Conservation (phyloP, 1,140 invertebrate genomes). For the Pseudomyrmex pallidus region DNA sequence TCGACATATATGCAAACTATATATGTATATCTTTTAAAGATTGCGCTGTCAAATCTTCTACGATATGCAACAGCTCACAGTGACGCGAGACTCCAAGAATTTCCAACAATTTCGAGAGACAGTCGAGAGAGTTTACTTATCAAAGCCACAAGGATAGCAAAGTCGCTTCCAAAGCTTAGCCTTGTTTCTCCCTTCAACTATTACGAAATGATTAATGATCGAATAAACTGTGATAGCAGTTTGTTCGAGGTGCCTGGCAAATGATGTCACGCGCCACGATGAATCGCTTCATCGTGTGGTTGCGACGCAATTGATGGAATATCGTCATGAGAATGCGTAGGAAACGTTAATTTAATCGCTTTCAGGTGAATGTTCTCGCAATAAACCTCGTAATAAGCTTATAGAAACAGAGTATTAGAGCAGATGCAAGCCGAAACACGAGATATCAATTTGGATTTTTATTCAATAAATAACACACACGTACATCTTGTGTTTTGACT, state of each 20-base stretch:
- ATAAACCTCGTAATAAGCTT: no score
- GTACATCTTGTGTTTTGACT: no score
- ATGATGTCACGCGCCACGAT: slow-evolving; percentile 48
- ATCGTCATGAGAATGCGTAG: neutral
- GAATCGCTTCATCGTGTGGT: slow-evolving; percentile 34
- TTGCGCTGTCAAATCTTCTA: neutral
- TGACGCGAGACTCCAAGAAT: neutral
- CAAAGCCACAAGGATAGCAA: slow-evolving; percentile 1
- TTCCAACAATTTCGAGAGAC: neutral
- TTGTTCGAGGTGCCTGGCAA: slow-evolving; percentile 68
- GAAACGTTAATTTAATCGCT: slow-evolving; percentile 45
- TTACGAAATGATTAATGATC: slow-evolving; percentile 73
- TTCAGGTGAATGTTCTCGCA: neutral
- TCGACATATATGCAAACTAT: no score
- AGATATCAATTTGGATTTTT: no score
- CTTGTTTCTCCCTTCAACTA: slow-evolving; percentile 55
- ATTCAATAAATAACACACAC: no score
- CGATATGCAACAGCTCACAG: neutral
- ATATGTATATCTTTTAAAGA: neutral
- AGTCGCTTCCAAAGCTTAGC: neutral
- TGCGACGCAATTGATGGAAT: neutral
- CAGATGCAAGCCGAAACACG: no score
- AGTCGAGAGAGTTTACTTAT: slow-evolving; percentile 33
- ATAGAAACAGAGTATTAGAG: no score
- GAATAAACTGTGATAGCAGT: slow-evolving; percentile 74